Evolutionary conservation across 2,888 invertebrate species (phyloP).

Genomic region (Drosophila mettleri): DNA sequence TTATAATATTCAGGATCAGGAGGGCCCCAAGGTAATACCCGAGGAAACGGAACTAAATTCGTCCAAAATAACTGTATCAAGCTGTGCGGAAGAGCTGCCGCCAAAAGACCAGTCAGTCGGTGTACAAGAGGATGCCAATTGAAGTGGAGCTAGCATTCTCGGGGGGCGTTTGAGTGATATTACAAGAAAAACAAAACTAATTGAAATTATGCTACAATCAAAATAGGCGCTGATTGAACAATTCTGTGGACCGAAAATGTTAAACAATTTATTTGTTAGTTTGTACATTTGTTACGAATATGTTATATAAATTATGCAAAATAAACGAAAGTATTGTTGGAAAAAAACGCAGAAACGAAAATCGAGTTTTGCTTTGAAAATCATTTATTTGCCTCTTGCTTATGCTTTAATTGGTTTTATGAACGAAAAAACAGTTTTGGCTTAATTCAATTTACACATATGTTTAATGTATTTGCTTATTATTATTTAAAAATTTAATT

Average conservation of each 20-base stretch:
- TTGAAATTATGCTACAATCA: conserved; percentile 25
- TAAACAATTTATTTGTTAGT: conserved; percentile 40
- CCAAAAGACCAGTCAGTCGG: conserved; percentile 39
- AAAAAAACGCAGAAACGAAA: not conserved
- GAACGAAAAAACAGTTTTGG: conserved; percentile 51
- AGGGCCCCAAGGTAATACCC: conserved; percentile 88
- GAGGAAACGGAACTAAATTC: conserved; percentile 86
- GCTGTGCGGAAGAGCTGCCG: conserved; percentile 51
- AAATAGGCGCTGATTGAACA: conserved; percentile 8
- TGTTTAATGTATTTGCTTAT: conserved; percentile 39
- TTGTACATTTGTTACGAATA: conserved; percentile 40
- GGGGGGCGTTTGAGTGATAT: conserved; percentile 72
- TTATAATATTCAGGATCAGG: conserved; percentile 79
- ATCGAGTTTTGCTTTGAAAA: conserved; percentile 31
- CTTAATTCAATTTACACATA: conserved; percentile 44
- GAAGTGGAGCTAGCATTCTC: conserved; percentile 10
- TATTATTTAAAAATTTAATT: conserved; percentile 41
- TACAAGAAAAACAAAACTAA: conserved; percentile 13
- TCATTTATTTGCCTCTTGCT: conserved; percentile 55
- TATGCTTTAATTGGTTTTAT: conserved; percentile 59
- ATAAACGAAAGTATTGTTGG: conserved; percentile 28
- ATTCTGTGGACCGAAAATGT: conserved; percentile 34
- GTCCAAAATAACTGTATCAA: conserved; percentile 71
- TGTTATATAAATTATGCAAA: conserved; percentile 45
- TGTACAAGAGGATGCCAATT: conserved; percentile 63